These are phyloP conservation scores for Fringilla coelebs DNA, from an alignment of 2,797 vertebrate species.

Conservation along the genomic window DNA sequence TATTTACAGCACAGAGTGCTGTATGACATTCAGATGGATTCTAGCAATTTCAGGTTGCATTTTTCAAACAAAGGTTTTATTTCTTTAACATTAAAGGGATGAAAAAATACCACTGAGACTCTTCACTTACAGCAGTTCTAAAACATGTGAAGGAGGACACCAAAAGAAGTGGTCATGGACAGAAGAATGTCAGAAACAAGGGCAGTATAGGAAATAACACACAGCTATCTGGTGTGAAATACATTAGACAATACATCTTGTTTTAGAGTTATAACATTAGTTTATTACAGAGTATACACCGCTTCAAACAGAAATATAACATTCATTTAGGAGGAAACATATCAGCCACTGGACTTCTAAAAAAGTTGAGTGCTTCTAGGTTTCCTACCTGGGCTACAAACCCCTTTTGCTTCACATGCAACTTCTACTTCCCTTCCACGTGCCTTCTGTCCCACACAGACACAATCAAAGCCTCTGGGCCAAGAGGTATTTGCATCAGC, in stretches of 20 bases:
- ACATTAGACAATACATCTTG: background rate
- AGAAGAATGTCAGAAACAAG: background rate
- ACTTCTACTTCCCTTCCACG: background rate
- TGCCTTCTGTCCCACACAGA: background rate
- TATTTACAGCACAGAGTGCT: background rate
- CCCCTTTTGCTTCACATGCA: background rate
- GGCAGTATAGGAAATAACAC: background rate
- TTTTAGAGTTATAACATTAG: background rate
- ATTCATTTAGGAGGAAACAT: background rate
- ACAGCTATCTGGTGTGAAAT: background rate
- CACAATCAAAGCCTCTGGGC: background rate
- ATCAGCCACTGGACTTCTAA: background rate
- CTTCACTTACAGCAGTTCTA: background rate
- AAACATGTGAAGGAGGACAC: background rate
- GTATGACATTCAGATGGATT: background rate
- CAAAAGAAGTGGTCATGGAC: background rate
- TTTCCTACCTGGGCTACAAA: background rate
- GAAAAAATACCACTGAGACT: background rate
- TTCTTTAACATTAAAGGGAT: background rate
- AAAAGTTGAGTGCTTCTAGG: background rate
- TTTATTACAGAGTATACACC: conserved; percentile 10
- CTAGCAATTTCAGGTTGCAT: background rate
- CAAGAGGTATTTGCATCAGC: background rate
- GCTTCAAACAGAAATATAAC: background rate
- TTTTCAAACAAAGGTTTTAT: background rate